Conservation (phyloP, 2,888 invertebrate species). For the Phortica magna region DNA sequence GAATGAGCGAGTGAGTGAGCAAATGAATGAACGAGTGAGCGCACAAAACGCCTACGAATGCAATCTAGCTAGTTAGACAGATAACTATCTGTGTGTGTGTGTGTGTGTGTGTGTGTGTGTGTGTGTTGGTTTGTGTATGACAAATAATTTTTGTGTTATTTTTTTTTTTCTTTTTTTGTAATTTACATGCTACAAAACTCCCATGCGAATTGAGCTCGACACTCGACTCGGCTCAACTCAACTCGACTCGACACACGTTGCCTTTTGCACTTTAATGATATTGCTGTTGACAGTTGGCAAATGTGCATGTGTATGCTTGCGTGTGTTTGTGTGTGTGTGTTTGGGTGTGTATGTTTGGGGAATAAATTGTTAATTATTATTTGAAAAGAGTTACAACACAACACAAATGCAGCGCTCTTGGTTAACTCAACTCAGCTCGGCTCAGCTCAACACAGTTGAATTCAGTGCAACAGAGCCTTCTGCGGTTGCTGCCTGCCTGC, state of each 20-base stretch:
- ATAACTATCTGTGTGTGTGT: neutral
- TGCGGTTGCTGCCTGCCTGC: neutral
- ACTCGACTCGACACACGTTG: slow-evolving; percentile 59
- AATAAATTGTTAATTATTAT: slow-evolving; percentile 72
- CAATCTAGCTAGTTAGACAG: slow-evolving; percentile 11
- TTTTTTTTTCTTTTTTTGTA: slow-evolving; percentile 18
- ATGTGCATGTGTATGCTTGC: slow-evolving; percentile 49
- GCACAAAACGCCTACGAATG: slow-evolving; percentile 25
- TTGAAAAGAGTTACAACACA: slow-evolving; percentile 61
- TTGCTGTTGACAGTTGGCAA: slow-evolving; percentile 69
- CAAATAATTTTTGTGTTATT: neutral
- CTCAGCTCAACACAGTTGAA: neutral
- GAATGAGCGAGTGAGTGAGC: slow-evolving; percentile 4
- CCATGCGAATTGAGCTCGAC: neutral
- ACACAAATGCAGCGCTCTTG: neutral
- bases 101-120: neutral
- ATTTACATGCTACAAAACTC: slow-evolving; percentile 26
- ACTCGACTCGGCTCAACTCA: slow-evolving; percentile 36
- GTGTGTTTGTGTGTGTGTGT: slow-evolving; percentile 39
- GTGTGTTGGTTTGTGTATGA: slow-evolving; percentile 1
- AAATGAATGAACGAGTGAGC: neutral
- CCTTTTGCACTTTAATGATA: slow-evolving; percentile 66
- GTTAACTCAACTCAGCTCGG: neutral
- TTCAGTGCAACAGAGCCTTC: neutral
- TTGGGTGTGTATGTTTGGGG: slow-evolving; percentile 59